Percentiles rank a stretch among this genome's conserved stretches.
Evolutionary conservation across 2,113 vertebrate genomes (phyloP).

Genomic region (Hippocampus guttulatus): DNA sequence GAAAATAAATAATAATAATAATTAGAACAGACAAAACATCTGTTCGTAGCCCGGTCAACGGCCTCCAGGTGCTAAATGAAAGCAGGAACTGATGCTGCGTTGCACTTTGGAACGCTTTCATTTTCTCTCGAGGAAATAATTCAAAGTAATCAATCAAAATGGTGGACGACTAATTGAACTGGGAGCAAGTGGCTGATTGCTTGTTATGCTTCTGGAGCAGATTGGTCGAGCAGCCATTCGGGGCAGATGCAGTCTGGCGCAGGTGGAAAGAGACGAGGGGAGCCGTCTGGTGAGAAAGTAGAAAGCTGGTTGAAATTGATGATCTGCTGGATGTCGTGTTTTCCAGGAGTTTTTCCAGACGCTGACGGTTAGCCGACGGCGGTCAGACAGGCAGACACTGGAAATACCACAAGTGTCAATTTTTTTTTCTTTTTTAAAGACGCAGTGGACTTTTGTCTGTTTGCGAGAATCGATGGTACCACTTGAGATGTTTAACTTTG

Average conservation of each 20-base stretch:
- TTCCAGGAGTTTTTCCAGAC: slow-evolving; percentile 69
- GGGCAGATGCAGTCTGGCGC: slow-evolving; percentile 5
- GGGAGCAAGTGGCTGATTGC: background rate
- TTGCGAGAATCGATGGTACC: slow-evolving; percentile 40
- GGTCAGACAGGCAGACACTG: slow-evolving; percentile 70
- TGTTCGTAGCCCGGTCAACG: background rate
- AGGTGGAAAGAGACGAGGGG: slow-evolving; percentile 25
- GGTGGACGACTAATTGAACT: background rate
- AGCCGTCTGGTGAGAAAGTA: slow-evolving; percentile 34
- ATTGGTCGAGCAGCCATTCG: background rate
- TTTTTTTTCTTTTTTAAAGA: slow-evolving; percentile 35
- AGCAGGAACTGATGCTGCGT: background rate
- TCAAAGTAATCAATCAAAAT: background rate
- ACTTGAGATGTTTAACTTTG: slow-evolving; percentile 8
- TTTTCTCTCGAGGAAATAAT: background rate
- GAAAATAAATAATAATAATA: background rate
- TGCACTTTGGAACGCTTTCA: background rate
- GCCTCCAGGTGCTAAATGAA: background rate
- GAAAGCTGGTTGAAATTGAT: slow-evolving; percentile 46
- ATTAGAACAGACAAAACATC: slow-evolving; percentile 8
- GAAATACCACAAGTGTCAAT: slow-evolving; percentile 58
- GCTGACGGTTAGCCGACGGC: slow-evolving; percentile 68
- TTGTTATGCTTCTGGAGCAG: background rate
- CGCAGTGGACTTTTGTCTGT: slow-evolving; percentile 35
- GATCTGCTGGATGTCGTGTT: slow-evolving; percentile 49